These are phyloP conservation scores for Phallusia fumigata DNA, from an alignment of 23 tunicate species.

Conservation along the genomic window DNA sequence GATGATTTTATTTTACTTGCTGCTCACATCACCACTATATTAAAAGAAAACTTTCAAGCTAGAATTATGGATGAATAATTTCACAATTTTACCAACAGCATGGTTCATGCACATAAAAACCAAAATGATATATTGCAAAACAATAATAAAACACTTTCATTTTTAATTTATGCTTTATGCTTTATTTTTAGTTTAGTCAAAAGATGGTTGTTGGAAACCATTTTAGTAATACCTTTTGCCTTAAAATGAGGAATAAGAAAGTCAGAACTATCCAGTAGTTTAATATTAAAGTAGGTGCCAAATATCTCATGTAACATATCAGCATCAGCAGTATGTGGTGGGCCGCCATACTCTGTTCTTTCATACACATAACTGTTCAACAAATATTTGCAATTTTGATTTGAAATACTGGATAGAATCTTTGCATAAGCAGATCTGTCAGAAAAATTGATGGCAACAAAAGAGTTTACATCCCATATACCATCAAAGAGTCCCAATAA, in stretches of 20 bases:
- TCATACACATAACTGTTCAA: conserved; percentile 14
- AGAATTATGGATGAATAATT: too few species aligned
- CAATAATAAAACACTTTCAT: too few species aligned
- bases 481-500: conserved; percentile 43
- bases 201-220: background rate
- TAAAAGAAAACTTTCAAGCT: too few species aligned
- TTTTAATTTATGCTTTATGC: too few species aligned
- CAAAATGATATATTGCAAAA: too few species aligned
- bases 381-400: background rate
- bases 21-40: too few species aligned
- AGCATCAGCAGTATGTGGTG: conserved; percentile 13
- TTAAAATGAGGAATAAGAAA: background rate
- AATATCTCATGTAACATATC: background rate
- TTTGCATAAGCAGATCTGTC: conserved; percentile 26
- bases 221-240: background rate
- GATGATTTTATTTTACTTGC: too few species aligned
- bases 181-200: background rate
- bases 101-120: too few species aligned
- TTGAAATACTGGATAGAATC: conserved; percentile 16
- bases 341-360: conserved; percentile 27
- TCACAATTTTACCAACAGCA: too few species aligned
- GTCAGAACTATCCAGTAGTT: background rate
- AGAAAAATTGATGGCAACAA: conserved; percentile 39
- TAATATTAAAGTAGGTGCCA: background rate
- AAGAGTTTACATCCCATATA: conserved; percentile 33